A percentile compares a stretch with the other conserved stretches of the same genome.
Conservation (phyloP, 2,797 vertebrate genomes). For the Typhlichthys eigenmanni region DNA sequence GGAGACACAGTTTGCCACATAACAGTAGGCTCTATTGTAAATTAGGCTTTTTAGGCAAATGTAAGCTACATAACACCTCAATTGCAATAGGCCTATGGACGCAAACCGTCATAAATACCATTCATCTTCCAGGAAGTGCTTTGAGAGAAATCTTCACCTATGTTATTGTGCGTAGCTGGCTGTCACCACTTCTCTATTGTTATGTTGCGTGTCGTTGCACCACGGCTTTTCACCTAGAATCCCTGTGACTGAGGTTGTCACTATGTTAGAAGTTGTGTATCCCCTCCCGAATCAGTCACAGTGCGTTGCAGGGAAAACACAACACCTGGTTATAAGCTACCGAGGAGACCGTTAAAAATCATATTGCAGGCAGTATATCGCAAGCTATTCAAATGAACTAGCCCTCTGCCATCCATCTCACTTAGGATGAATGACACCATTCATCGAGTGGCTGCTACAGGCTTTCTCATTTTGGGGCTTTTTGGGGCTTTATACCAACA, state of each 20-base stretch:
- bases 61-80: neutral
- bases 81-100: neutral
- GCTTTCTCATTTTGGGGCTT: slow-evolving; percentile 42
- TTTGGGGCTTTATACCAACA: slow-evolving; percentile 25
- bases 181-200: neutral
- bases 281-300: too few relatives aligned
- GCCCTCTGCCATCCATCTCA: slow-evolving; percentile 62
- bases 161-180: neutral
- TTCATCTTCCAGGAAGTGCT: neutral
- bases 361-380: slow-evolving; percentile 27
- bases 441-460: slow-evolving; percentile 30
- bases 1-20: too few relatives aligned
- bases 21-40: too few relatives aligned
- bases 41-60: too few relatives aligned
- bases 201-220: neutral
- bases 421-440: slow-evolving; percentile 57
- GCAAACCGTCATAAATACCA: neutral
- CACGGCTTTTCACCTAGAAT: neutral
- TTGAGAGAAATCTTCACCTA: neutral
- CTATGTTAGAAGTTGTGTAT: neutral
- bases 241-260: neutral
- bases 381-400: slow-evolving; percentile 58
- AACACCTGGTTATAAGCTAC: slow-evolving; percentile 20
- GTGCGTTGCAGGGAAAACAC: neutral
- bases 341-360: slow-evolving; percentile 17